Conservation (phyloP, 2,113 vertebrate species). For the Sakesphorus luctuosus region DNA sequence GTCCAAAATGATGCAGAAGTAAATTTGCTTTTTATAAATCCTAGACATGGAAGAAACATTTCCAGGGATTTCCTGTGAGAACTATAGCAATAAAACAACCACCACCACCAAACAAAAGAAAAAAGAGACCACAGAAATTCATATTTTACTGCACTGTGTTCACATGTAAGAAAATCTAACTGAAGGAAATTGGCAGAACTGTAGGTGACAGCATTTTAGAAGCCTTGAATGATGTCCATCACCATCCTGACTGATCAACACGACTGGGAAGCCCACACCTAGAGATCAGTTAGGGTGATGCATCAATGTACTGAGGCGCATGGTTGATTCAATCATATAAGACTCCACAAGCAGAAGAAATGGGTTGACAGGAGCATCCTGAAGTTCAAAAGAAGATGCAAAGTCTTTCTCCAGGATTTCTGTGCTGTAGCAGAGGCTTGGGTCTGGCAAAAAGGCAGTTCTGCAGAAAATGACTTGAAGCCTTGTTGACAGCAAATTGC, state of each 20-base stretch:
- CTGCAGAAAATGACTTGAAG: background rate
- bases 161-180: background rate
- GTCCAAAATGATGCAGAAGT: accelerated
- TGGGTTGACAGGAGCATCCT: background rate
- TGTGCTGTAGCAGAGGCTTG: background rate
- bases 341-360: background rate
- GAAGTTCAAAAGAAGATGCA: background rate
- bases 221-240: background rate
- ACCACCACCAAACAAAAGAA: background rate
- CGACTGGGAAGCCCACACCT: background rate
- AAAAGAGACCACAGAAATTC: background rate
- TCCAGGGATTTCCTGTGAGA: background rate
- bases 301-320: background rate
- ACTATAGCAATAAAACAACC: background rate
- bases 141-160: background rate
- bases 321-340: accelerated
- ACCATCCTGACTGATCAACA: background rate
- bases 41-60: background rate
- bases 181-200: background rate
- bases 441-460: background rate
- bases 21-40: background rate
- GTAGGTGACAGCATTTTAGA: background rate
- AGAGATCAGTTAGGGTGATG: background rate
- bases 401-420: background rate
- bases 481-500: background rate